A percentile compares a stretch with the other conserved stretches of the same genome.
Conservation (phyloP, 2,888 invertebrate species). For the Pachycephus smyrnensis region DNA sequence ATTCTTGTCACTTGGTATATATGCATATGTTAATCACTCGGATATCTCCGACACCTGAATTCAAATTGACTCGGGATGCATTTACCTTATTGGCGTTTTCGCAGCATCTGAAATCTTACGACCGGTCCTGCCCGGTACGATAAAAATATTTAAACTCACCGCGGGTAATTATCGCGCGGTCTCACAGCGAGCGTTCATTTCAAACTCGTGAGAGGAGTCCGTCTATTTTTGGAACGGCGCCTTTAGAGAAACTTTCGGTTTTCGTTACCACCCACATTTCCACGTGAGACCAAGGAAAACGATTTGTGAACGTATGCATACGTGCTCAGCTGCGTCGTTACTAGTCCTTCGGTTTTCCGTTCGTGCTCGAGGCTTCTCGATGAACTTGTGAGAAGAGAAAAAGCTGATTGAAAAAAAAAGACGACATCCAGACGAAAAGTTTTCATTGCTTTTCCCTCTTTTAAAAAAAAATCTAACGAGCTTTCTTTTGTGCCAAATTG, state of each 20-base stretch:
- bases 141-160: not conserved
- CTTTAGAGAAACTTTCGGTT: constrained; percentile 6
- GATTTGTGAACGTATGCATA: not conserved
- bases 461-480: not conserved
- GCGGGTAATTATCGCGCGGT: not conserved
- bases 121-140: not conserved
- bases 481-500: not conserved
- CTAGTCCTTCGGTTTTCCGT: not conserved
- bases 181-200: not conserved
- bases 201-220: not conserved
- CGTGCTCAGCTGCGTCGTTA: not conserved
- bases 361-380: not conserved
- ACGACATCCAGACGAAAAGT: not conserved
- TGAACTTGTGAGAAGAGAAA: not conserved
- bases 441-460: not conserved
- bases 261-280: not conserved
- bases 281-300: not conserved
- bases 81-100: too few relatives aligned
- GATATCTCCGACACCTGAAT: too few relatives aligned
- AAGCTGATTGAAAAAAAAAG: not conserved
- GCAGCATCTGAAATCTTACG: too few relatives aligned
- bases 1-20: too few relatives aligned
- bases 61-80: too few relatives aligned
- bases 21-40: too few relatives aligned
- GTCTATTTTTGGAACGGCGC: not conserved